Base-by-base conservation (phyloP, 2,113 vertebrate genomes). In the Phyllostomus hastatus region DNA sequence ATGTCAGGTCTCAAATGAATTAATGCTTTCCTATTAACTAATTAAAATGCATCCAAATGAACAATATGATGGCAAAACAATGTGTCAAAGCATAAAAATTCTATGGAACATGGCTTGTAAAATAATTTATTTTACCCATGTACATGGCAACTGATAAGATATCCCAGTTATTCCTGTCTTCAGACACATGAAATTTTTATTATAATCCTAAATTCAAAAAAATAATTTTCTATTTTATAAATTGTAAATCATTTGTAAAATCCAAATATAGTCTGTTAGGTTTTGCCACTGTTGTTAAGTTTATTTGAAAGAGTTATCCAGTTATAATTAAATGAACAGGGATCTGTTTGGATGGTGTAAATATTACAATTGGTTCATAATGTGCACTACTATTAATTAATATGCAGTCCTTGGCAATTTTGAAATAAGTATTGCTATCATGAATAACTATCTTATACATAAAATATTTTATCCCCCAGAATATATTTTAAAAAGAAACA, bases 301-400 rank as follows among this genome's bases (percentile, higher is more conserved):
- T 97, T 95, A 94, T 95, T 98, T 94, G 95, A 95, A 91, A 88
- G 76, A 98, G 94, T 96, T 70, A 59, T 82, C 91, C 93, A 96
- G 96, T 97, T 95, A 91, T 95, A 98, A 98, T 97, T 96, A 97
- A 96, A 90, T 85, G 90, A 91, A 95, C 28, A 61, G 6, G 10
- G 89, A 98, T 97, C 64, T 95, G 57, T 81, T 97, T 91, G 84
- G 93, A 85, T 76, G 94, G 26, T 96, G 86, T 95, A 98, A 98
- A 98, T 97, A 97, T 80, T 97, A 50, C 97, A 98, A 98, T 97
- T 97, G 43, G 46, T 90, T 98, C 67, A 97, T 98, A 97, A 97
- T 95, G 79, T 96, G 41, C 88, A 98, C 98, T 97, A 52, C 33
- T 96, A 87, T 96, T 98, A 97, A 98, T 98, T 98, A 91, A 97